Conservation (phyloP, 64 coral and sea anemone species). For the Catalaphyllia jardinei region DNA sequence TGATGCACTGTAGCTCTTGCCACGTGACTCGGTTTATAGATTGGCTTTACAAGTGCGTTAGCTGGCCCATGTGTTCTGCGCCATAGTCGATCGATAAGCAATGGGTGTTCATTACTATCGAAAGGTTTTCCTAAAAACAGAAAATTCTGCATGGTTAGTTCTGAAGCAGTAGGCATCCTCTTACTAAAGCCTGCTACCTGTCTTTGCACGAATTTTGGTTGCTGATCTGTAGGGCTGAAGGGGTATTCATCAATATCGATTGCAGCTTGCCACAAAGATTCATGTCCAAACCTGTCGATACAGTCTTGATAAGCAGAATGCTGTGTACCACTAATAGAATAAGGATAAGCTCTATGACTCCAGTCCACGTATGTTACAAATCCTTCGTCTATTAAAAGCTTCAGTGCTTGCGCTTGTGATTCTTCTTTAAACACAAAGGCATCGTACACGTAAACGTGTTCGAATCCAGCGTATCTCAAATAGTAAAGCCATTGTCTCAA, state of each 20-base stretch:
- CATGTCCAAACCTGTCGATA: conserved; percentile 44
- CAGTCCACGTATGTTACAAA: conserved; percentile 83
- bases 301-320: conserved; percentile 71
- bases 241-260: conserved; percentile 90
- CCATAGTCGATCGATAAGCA: conserved; percentile 61
- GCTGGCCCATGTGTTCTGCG: conserved; percentile 55
- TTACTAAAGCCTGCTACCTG: conserved; percentile 18
- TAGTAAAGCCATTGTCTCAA: conserved; percentile 70
- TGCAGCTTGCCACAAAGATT: conserved; percentile 62
- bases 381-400: conserved; percentile 56
- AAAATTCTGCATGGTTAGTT: conserved; percentile 78
- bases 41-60: conserved; percentile 78
- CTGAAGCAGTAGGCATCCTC: conserved; percentile 27
- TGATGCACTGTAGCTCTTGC: conserved; percentile 45
- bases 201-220: conserved; percentile 60
- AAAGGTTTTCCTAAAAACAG: conserved; percentile 84
- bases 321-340: conserved; percentile 63
- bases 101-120: conserved; percentile 18
- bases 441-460: conserved; percentile 87
- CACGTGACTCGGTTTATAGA: conserved; percentile 63
- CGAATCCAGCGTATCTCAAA: conserved; percentile 76
- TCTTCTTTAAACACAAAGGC: conserved; percentile 58
- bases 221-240: conserved; percentile 58
- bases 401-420: conserved; percentile 54
- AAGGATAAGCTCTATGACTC: conserved; percentile 66